Evolutionary conservation across 2,888 invertebrate species (phyloP).

Genomic region (Uloborus plumipes): DNA sequence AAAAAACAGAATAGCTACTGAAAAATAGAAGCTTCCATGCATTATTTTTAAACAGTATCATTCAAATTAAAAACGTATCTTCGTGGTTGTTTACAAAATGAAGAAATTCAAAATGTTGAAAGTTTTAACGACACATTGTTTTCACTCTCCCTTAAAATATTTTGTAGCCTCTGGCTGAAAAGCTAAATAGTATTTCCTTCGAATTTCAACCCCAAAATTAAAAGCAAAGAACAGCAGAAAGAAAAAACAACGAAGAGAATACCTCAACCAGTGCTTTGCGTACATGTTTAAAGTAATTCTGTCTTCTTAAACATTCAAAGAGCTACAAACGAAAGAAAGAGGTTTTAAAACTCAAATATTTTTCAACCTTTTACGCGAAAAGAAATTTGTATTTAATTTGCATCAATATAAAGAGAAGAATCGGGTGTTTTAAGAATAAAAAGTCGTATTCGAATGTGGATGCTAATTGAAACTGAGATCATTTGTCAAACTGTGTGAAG

Average conservation of each 20-base stretch:
- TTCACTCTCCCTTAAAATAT: not conserved
- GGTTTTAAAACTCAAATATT: conserved; percentile 39
- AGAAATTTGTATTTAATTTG: conserved; percentile 32
- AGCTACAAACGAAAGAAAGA: not conserved
- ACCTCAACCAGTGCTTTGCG: no score
- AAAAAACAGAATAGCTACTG: no score
- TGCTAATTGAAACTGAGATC: conserved; percentile 46
- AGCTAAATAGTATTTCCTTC: conserved; percentile 12
- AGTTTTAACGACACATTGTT: no score
- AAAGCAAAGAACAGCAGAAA: conserved; percentile 2
- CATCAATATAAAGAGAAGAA: conserved; percentile 9
- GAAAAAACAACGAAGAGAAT: not conserved
- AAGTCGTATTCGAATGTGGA: conserved; percentile 7
- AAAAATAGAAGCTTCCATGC: no score
- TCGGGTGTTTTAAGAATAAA: not conserved
- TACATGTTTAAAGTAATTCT: no score
- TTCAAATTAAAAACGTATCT: conserved; percentile 26
- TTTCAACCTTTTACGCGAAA: conserved; percentile 3
- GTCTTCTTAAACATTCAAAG: no score
- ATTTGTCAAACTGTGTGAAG: conserved; percentile 42
- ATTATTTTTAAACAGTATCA: no score
- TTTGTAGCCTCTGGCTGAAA: conserved; percentile 4
- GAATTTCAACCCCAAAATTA: not conserved
- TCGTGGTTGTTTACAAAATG: not conserved
- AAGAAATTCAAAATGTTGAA: not conserved